These are phyloP conservation scores for Myotis planiceps DNA, from an alignment of 2,797 vertebrate species.

Conservation along the genomic window DNA sequence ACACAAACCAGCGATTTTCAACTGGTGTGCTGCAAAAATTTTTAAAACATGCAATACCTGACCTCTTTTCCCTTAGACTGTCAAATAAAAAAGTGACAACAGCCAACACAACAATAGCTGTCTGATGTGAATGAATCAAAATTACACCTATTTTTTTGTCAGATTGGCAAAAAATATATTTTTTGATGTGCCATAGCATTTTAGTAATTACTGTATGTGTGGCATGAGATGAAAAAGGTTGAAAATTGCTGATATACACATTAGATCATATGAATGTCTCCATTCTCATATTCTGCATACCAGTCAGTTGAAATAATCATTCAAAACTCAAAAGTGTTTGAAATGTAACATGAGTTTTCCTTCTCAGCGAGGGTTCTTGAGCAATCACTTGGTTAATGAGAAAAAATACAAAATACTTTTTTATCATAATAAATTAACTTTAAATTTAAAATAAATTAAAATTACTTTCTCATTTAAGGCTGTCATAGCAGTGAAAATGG, in stretches of 20 bases:
- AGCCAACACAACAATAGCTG: background rate
- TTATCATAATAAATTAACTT: slow-evolving; percentile 3
- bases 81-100: background rate
- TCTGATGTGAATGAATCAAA: background rate
- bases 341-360: slow-evolving; percentile 33
- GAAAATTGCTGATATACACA: background rate
- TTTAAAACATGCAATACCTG: background rate
- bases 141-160: background rate
- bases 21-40: background rate
- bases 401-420: slow-evolving; percentile 2
- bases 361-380: slow-evolving; percentile 64
- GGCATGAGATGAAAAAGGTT: background rate
- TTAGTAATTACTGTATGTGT: background rate
- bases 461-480: slow-evolving; percentile 52
- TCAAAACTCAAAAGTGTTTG: background rate
- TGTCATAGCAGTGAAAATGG: background rate
- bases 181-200: background rate
- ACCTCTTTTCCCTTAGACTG: background rate
- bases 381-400: slow-evolving; percentile 40
- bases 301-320: slow-evolving; percentile 21
- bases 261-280: background rate
- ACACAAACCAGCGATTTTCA: background rate
- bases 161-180: background rate
- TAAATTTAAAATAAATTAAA: background rate
- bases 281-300: background rate